phyloP scores from a whole-genome alignment of 2,113 vertebrate species.

The Dunckerocampus dactyliophorus region DNA sequence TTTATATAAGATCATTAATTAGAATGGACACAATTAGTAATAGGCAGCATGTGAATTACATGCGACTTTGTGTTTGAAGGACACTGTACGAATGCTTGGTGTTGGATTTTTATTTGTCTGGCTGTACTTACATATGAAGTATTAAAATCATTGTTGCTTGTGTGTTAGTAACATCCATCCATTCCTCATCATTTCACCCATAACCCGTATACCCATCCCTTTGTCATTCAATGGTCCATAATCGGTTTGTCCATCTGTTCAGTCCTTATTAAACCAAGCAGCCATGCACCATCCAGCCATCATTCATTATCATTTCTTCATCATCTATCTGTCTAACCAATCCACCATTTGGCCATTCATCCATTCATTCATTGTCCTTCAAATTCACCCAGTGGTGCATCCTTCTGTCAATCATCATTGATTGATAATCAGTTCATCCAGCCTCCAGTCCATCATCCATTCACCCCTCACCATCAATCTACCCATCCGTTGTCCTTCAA shows the following conservation, averaged over 20 bases:
- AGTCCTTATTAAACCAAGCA: not conserved
- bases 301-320: too few relatives aligned
- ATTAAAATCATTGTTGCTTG: too few relatives aligned
- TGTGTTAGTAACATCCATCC: not conserved
- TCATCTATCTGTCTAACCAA: not conserved
- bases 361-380: not conserved
- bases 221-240: not conserved
- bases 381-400: not conserved
- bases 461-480: not conserved
- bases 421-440: too few relatives aligned
- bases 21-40: conserved; percentile 7
- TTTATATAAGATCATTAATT: conserved; percentile 12
- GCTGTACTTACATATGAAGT: too few relatives aligned
- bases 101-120: not conserved
- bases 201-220: not conserved
- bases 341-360: too few relatives aligned
- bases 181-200: not conserved
- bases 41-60: conserved; percentile 19
- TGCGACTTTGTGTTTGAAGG: conserved; percentile 8
- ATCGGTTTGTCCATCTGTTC: not conserved
- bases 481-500: not conserved
- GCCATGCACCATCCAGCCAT: too few relatives aligned
- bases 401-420: not conserved
- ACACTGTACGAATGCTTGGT: too few relatives aligned
- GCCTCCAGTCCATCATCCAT: too few relatives aligned